These are phyloP conservation scores for Dicentrarchus labrax DNA, from an alignment of 2,113 vertebrate species.

Conservation along the genomic window DNA sequence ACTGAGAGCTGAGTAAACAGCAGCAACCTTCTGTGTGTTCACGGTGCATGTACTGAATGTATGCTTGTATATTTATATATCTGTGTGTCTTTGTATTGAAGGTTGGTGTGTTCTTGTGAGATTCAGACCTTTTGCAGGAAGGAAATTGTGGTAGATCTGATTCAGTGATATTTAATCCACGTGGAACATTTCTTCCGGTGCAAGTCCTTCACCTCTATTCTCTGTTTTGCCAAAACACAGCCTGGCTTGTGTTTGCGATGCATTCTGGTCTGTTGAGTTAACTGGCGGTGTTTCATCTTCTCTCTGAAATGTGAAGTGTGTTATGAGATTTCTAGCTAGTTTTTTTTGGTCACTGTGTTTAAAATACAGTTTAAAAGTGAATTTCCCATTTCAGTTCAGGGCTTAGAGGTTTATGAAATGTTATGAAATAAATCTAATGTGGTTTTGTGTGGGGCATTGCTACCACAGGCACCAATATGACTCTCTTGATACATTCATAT, in stretches of 20 bases:
- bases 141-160: neutral
- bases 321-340: no score
- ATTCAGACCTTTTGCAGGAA: neutral
- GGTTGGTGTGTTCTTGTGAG: neutral
- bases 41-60: neutral
- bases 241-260: neutral
- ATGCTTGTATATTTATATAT: neutral
- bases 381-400: slow-evolving; percentile 1
- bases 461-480: neutral
- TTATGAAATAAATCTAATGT: neutral
- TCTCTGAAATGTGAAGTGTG: neutral
- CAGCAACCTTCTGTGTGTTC: slow-evolving; percentile 6
- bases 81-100: neutral
- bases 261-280: neutral
- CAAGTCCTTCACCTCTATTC: neutral
- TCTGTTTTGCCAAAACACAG: neutral
- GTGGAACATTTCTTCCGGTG: neutral
- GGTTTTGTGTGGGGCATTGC: neutral
- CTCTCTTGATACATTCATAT: neutral
- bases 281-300: neutral
- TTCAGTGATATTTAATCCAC: neutral
- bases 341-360: neutral
- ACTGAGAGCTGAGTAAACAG: slow-evolving; percentile 37
- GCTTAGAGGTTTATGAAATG: neutral
- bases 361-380: neutral